phyloP scores from a whole-genome alignment of 2,888 invertebrate species.

The Stomorhina lunata region DNA sequence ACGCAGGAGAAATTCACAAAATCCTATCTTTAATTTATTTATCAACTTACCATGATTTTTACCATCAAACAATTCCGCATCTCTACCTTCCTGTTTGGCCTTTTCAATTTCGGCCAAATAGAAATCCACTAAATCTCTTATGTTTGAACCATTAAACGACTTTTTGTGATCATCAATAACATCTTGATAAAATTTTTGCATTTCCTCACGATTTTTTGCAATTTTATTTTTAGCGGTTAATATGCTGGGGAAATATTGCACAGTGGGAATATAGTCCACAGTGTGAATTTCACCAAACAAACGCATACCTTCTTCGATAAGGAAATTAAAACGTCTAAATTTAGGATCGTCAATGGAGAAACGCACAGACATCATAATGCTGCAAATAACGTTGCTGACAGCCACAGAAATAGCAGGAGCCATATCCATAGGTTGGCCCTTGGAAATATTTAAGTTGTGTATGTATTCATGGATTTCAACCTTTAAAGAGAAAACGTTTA shows the following conservation, averaged over 20 bases:
- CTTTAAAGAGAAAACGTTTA: conserved; percentile 78
- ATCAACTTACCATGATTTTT: conserved; percentile 88
- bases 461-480: conserved; percentile 89
- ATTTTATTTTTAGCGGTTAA: conserved; percentile 84
- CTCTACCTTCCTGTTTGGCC: conserved; percentile 88
- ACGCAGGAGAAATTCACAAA: too few relatives aligned
- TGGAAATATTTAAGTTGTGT: conserved; percentile 83
- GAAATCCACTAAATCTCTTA: conserved; percentile 91
- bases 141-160: conserved; percentile 87
- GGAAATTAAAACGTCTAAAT: conserved; percentile 88
- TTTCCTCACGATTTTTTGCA: conserved; percentile 88
- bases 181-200: conserved; percentile 91
- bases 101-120: conserved; percentile 92
- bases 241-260: conserved; percentile 85
- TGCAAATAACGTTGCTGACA: conserved; percentile 94
- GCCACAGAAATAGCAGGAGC: conserved; percentile 89
- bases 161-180: conserved; percentile 90
- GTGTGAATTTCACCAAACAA: conserved; percentile 91
- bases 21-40: too few relatives aligned
- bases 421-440: conserved; percentile 86
- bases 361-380: conserved; percentile 92
- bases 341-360: conserved; percentile 89
- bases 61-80: conserved; percentile 88
- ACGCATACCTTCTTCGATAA: conserved; percentile 95
- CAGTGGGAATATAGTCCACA: conserved; percentile 90